Conservation (phyloP, 2,113 vertebrate species). For the Cyprinodon brontotheroides region DNA sequence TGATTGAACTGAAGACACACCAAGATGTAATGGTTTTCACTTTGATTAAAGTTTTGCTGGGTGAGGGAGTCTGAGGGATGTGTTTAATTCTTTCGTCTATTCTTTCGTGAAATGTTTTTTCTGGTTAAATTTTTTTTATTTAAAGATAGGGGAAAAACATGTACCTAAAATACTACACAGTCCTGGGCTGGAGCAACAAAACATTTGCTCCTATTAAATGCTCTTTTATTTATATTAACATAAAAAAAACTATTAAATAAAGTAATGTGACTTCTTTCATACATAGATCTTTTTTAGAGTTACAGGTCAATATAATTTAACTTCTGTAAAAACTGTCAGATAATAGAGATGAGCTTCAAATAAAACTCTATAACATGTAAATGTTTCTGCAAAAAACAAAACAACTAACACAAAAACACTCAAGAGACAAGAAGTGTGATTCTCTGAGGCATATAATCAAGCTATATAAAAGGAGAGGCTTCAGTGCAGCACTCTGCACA, state of each 20-base stretch:
- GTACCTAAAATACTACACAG: neutral
- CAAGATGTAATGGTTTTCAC: neutral
- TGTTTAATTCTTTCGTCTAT: neutral
- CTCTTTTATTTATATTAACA: neutral
- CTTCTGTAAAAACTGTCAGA: slow-evolving; percentile 29
- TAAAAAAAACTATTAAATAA: neutral
- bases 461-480: slow-evolving; percentile 82
- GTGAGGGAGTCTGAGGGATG: neutral
- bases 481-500: slow-evolving; percentile 80
- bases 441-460: slow-evolving; percentile 88
- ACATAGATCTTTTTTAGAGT: slow-evolving; percentile 1
- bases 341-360: slow-evolving; percentile 25
- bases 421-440: slow-evolving; percentile 81
- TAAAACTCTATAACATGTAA: slow-evolving; percentile 36
- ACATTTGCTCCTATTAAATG: neutral
- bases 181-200: no score
- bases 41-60: neutral
- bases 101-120: neutral
- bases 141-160: no score
- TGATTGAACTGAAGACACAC: neutral
- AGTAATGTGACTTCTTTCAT: neutral
- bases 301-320: neutral
- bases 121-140: neutral
- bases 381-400: slow-evolving; percentile 38
- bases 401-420: slow-evolving; percentile 35